Percentiles rank a stretch among this genome's conserved stretches.
These are phyloP conservation scores for Diplolepis rosae DNA, from an alignment of 2,888 invertebrate genomes.

Conservation along the genomic window DNA sequence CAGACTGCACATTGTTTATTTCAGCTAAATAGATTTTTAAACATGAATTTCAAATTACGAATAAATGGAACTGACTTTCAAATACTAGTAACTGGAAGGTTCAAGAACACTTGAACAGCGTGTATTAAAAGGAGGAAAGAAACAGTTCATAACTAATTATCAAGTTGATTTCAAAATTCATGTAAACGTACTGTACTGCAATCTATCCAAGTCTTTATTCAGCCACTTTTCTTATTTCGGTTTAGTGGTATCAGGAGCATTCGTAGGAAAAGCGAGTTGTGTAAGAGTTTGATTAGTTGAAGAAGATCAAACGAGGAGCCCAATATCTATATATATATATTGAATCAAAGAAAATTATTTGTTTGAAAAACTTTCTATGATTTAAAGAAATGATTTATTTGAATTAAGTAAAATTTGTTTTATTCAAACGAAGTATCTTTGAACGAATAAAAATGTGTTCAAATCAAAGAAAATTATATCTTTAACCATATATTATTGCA, in stretches of 20 bases:
- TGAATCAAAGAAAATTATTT: not conserved
- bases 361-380: no score
- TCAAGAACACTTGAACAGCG: no score
- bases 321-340: not conserved
- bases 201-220: not conserved
- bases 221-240: conserved; percentile 5
- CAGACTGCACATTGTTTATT: no score
- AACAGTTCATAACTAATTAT: not conserved
- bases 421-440: no score
- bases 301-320: conserved; percentile 30
- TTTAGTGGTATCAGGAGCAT: not conserved
- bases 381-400: no score
- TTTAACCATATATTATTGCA: no score
- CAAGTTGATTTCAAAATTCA: not conserved
- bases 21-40: no score
- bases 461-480: no score
- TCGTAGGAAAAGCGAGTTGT: conserved; percentile 1
- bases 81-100: no score
- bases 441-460: no score
- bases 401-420: no score
- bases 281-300: conserved; percentile 29
- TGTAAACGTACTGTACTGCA: not conserved
- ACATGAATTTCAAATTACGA: not conserved
- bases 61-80: not conserved
- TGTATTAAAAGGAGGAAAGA: no score